Evolutionary conservation across 2,888 invertebrate genomes (phyloP), one percentile per base, ranked within the genome.

Genomic region (Tetramorium bicarinatum): DNA sequence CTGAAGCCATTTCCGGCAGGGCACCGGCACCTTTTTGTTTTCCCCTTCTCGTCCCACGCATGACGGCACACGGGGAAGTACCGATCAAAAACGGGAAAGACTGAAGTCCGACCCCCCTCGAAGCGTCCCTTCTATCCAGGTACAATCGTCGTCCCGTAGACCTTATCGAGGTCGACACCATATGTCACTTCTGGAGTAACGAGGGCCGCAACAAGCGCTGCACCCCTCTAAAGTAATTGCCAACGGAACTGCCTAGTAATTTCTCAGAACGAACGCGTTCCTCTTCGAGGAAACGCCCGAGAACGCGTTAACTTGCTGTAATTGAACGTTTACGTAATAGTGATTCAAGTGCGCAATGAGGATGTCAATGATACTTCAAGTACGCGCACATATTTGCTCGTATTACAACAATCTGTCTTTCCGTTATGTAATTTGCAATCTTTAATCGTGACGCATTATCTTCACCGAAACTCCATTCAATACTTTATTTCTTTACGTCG

Each of bases 1-100:
- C 92, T 91, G 91, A 91, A 92, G 91, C 91, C 93, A 93, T 93
- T 94, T 94, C 94, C 94, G 94, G 91, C 86, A 77, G 87, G 88
- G 82, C 86, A 71, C 85, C 81, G 77, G 82, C 88, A 89, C 88
- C 91, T 91, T 89, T 90, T 88, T 84, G 87, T 89, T 87, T 84
- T 21, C 85, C 87, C 79, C 79, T 71, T 71, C 25, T 34, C 87
- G 92, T 93, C 92, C 92, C 94, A 94, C 93, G 94, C 94, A 93
- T 93, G 93, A 89, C 89, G 87, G 92, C 91, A 86, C 91, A 90
- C 85, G 85, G 91, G 91, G 91, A 92, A 91, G 92, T 91, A 86
- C 75, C 88, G 85, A 90, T 88, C 87, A 87, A 91, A 89, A 87
- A 76, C 88, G 76, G 76, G 81, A 90, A 87, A 88, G 83, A 88